Percentiles rank a stretch among this genome's conserved stretches.
phyloP scores from a whole-genome alignment of 1,140 invertebrate genomes.

The Tenebrio molitor region DNA sequence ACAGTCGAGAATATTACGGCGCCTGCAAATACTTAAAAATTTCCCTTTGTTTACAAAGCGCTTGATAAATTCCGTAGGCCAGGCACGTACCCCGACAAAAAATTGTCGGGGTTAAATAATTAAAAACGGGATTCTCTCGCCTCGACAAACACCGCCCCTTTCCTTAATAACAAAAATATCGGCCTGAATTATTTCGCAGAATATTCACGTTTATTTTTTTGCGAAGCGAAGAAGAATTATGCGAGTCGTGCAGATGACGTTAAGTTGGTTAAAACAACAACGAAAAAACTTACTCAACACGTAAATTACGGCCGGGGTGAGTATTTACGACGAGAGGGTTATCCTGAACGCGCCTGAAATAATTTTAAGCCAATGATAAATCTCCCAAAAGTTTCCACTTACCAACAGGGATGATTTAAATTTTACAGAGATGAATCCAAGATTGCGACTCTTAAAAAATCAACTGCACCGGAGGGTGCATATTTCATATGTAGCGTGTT shows the following conservation, averaged over 20 bases:
- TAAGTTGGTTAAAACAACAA: constrained; percentile 34
- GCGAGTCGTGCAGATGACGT: background rate
- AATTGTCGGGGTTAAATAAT: constrained; percentile 4
- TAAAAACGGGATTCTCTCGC: constrained; percentile 7
- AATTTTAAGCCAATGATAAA: constrained; percentile 33
- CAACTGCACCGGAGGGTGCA: no score
- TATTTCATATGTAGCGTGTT: background rate
- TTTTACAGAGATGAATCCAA: constrained; percentile 13
- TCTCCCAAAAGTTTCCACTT: constrained; percentile 13
- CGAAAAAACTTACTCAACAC: background rate
- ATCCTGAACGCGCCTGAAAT: constrained; percentile 2
- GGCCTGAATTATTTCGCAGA: background rate
- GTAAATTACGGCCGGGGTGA: background rate
- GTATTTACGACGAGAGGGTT: constrained; percentile 11
- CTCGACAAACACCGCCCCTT: constrained; percentile 7
- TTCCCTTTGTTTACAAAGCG: constrained; percentile 15
- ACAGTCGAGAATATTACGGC: constrained; percentile 15
- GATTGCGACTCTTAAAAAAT: no score
- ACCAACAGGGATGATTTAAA: constrained; percentile 9
- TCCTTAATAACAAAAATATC: background rate
- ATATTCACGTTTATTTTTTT: constrained; percentile 15
- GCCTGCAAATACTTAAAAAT: constrained; percentile 17
- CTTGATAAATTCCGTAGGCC: background rate
- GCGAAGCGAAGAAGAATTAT: background rate
- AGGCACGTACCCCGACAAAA: constrained; percentile 6